phyloP scores from a whole-genome alignment of 2,888 invertebrate genomes.

The Chymomyza amoena region DNA sequence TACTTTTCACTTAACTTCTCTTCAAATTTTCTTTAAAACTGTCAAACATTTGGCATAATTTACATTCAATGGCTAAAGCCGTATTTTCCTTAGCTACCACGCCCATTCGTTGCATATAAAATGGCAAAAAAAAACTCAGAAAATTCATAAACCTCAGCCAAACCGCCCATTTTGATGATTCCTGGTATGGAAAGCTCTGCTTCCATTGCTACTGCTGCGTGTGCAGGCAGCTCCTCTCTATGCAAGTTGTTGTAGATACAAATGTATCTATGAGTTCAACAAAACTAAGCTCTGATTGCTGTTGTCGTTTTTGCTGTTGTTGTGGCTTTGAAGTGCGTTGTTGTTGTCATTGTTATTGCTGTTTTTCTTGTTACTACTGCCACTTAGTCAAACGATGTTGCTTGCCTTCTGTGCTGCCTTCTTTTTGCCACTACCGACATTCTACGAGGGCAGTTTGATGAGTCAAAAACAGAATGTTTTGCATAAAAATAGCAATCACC shows the following conservation, averaged over 20 bases:
- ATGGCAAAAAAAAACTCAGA: not conserved
- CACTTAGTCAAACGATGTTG: conserved; percentile 42
- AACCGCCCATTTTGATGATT: not conserved
- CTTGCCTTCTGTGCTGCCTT: not conserved
- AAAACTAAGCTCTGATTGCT: conserved; percentile 21
- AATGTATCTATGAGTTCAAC: conserved; percentile 17
- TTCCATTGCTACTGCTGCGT: not conserved
- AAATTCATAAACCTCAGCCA: not conserved
- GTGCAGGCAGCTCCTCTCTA: not conserved
- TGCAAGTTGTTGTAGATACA: not conserved
- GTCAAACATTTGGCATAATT: not conserved
- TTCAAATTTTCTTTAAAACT: not conserved
- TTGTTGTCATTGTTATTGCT: conserved; percentile 2
- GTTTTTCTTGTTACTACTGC: conserved; percentile 24
- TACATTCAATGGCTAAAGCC: not conserved
- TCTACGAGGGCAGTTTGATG: not conserved
- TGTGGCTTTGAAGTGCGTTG: conserved; percentile 33
- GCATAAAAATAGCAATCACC: too few relatives aligned
- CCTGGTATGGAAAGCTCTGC: not conserved
- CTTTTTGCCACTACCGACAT: not conserved
- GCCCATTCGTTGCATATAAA: not conserved
- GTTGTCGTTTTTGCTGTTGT: conserved; percentile 17
- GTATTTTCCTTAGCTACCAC: not conserved
- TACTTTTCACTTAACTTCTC: not conserved
- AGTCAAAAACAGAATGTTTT: too few relatives aligned